These are phyloP conservation scores for Griposia aprilina DNA, from an alignment of 2,888 invertebrate genomes.

Conservation along the genomic window DNA sequence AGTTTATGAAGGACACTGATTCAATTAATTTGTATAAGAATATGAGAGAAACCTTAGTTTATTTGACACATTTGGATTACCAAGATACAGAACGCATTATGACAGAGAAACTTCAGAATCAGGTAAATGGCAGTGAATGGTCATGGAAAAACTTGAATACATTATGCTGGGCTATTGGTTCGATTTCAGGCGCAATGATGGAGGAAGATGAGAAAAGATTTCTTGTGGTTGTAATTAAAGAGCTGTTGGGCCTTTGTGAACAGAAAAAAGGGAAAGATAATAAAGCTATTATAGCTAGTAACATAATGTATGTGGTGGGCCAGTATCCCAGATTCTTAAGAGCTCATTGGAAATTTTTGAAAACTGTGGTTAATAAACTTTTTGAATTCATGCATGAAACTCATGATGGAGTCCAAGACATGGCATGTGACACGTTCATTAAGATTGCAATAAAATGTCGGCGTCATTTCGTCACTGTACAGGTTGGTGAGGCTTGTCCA, in stretches of 20 bases:
- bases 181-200: constrained; percentile 99
- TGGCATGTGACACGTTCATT: constrained; percentile 99
- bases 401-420: constrained; percentile 99
- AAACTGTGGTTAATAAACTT: constrained; percentile 99
- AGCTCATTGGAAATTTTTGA: constrained; percentile 99
- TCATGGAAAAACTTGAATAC: constrained; percentile 99
- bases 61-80: constrained; percentile 99
- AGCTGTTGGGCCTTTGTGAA: constrained; percentile 98
- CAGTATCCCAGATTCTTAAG: constrained; percentile 99
- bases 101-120: constrained; percentile 99
- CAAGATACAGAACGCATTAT: constrained; percentile 99
- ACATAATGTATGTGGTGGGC: constrained; percentile 99
- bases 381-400: constrained; percentile 99
- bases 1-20: constrained; percentile 99
- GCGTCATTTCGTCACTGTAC: constrained; percentile 98
- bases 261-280: constrained; percentile 99
- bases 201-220: constrained; percentile 99
- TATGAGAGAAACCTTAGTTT: constrained; percentile 99
- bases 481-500: constrained; percentile 98
- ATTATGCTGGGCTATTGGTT: constrained; percentile 99
- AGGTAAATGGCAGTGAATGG: constrained; percentile 99
- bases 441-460: constrained; percentile 99
- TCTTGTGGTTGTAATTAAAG: constrained; percentile 99
- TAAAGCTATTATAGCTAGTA: constrained; percentile 99
- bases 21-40: constrained; percentile 99